Conservation (phyloP, 2,113 vertebrate species). For the Sterrhoptilus dennistouni region DNA sequence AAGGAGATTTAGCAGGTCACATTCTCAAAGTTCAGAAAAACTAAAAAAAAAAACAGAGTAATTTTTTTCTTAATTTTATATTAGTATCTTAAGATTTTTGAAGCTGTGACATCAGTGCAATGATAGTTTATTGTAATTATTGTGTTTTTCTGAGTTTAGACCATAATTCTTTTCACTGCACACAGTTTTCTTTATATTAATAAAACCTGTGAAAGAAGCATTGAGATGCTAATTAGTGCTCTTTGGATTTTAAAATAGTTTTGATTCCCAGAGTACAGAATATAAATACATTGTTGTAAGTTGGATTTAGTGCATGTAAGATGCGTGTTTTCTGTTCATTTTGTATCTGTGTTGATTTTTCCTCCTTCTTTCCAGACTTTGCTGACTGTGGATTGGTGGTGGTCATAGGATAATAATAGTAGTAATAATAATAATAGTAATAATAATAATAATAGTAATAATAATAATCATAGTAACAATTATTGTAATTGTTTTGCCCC, state of each 20-base stretch:
- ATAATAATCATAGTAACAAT: neutral
- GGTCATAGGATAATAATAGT: neutral
- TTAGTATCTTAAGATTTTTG: neutral
- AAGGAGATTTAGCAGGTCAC: neutral
- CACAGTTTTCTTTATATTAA: neutral
- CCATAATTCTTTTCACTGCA: neutral
- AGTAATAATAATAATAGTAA: neutral
- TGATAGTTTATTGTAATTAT: neutral
- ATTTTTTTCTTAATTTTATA: neutral
- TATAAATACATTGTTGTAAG: neutral
- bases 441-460: neutral
- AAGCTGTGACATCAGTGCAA: neutral
- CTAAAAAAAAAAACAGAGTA: neutral
- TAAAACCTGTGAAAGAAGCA: neutral
- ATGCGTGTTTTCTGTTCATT: accelerated
- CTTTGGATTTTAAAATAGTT: neutral
- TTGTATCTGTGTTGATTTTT: neutral
- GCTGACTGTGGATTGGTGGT: neutral
- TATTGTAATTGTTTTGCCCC: neutral
- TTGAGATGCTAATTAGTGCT: neutral
- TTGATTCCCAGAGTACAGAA: neutral
- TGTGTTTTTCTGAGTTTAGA: neutral
- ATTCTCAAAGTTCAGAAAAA: neutral
- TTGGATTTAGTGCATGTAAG: neutral
- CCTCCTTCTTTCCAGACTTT: neutral